These are phyloP conservation scores for Leptinotarsa rubiginosa DNA, from an alignment of 2,888 invertebrate species.

Conservation along the genomic window DNA sequence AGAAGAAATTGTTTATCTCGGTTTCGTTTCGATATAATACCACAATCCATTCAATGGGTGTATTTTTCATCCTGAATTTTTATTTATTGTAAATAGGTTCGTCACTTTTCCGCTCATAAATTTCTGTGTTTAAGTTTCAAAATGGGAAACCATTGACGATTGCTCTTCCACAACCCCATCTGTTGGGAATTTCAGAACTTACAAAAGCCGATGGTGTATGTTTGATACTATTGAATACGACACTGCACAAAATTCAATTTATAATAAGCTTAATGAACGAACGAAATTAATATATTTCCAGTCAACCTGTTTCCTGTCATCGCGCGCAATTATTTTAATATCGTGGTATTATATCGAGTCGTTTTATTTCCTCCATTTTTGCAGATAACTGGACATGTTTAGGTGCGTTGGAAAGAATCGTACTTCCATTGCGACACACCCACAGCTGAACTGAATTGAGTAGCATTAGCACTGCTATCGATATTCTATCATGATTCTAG, in stretches of 20 bases:
- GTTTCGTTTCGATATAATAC: too few relatives aligned
- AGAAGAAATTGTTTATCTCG: too few relatives aligned
- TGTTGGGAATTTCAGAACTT: too few relatives aligned
- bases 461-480: slow-evolving; percentile 16
- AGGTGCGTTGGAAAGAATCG: slow-evolving; percentile 22
- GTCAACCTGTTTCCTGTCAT: slow-evolving; percentile 42
- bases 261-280: slow-evolving; percentile 6
- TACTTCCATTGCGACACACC: slow-evolving; percentile 26
- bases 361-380: slow-evolving; percentile 18
- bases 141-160: too few relatives aligned
- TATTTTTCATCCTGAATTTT: too few relatives aligned
- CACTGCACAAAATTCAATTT: slow-evolving; percentile 3
- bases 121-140: too few relatives aligned
- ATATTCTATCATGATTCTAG: neutral
- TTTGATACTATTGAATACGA: neutral
- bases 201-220: neutral
- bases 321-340: slow-evolving; percentile 40
- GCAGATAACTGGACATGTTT: slow-evolving; percentile 26
- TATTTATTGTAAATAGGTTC: too few relatives aligned
- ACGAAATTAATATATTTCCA: slow-evolving; percentile 32
- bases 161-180: too few relatives aligned
- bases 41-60: too few relatives aligned
- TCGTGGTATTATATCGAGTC: slow-evolving; percentile 32
- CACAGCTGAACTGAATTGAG: slow-evolving; percentile 14
- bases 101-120: too few relatives aligned